Conservation (phyloP, 2,113 vertebrate species). For the Gnathonemus echidnorhynchus region DNA sequence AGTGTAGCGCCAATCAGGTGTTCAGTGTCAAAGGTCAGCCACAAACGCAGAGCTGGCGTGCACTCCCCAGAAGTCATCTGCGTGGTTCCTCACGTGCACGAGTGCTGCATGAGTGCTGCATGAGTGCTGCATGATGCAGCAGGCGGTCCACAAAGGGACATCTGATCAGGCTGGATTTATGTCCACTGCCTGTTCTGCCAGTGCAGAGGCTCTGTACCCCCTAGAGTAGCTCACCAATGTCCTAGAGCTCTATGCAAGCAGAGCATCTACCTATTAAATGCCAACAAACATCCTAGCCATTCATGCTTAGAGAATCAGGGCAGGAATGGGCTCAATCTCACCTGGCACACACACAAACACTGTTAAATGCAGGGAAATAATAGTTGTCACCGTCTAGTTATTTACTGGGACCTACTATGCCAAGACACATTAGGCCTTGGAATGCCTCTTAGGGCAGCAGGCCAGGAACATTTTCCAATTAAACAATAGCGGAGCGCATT, state of each 20-base stretch:
- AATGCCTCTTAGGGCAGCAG: slow-evolving; percentile 2
- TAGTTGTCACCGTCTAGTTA: slow-evolving; percentile 15
- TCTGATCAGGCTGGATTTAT: not conserved
- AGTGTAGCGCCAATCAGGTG: not conserved
- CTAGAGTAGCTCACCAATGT: not conserved
- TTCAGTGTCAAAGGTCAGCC: not conserved
- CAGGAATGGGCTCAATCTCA: not conserved
- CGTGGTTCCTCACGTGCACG: not conserved
- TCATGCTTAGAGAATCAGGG: not conserved
- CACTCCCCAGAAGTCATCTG: not conserved
- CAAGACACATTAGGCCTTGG: slow-evolving; percentile 28
- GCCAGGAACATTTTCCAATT: slow-evolving; percentile 30
- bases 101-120: not conserved
- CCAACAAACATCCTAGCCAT: not conserved
- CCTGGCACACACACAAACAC: not conserved
- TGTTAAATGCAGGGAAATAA: not conserved
- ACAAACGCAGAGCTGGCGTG: not conserved
- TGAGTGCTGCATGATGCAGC: not conserved
- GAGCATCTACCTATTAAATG: not conserved
- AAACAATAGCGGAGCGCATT: slow-evolving; percentile 50
- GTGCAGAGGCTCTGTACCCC: not conserved
- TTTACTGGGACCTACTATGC: not conserved
- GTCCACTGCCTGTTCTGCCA: not conserved
- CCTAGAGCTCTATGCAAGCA: not conserved
- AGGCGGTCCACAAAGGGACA: not conserved